phyloP scores from a whole-genome alignment of 2,797 vertebrate genomes.

The Masticophis lateralis region DNA sequence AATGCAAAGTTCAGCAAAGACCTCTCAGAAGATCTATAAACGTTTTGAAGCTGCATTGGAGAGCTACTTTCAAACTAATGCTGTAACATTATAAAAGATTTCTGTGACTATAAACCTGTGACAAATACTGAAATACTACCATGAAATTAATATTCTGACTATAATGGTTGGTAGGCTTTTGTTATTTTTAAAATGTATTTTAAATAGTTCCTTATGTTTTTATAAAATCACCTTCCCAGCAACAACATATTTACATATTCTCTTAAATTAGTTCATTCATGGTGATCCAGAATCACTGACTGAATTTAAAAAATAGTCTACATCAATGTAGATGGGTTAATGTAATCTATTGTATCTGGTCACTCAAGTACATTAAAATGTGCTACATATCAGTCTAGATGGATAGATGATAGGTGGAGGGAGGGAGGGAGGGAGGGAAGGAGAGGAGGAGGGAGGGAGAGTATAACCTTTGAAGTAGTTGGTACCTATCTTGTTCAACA shows the following conservation, averaged over 20 bases:
- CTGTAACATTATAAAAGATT: slow-evolving; percentile 6
- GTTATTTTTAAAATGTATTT: background rate
- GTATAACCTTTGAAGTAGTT: background rate
- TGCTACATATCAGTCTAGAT: background rate
- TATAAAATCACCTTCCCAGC: background rate
- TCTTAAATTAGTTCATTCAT: background rate
- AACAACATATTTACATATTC: background rate
- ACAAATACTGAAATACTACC: background rate
- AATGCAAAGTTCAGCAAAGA: slow-evolving; percentile 15
- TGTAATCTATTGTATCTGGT: background rate
- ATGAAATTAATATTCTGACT: background rate
- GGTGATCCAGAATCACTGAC: background rate
- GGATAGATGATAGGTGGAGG: too few relatives aligned
- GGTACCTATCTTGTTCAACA: background rate
- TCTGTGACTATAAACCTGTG: background rate
- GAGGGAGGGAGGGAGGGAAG: too few relatives aligned
- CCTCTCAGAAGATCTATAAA: slow-evolving; percentile 4
- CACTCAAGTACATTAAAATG: background rate
- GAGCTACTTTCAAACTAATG: background rate
- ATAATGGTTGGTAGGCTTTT: background rate
- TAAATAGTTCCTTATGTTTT: background rate
- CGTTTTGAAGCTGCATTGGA: background rate
- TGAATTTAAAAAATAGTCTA: background rate
- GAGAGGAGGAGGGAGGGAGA: background rate
- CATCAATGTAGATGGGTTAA: background rate